A percentile compares a stretch with the other conserved stretches of the same genome.
These are phyloP conservation scores for Empidonax alnorum DNA, from an alignment of 2,113 vertebrate genomes.

Conservation along the genomic window DNA sequence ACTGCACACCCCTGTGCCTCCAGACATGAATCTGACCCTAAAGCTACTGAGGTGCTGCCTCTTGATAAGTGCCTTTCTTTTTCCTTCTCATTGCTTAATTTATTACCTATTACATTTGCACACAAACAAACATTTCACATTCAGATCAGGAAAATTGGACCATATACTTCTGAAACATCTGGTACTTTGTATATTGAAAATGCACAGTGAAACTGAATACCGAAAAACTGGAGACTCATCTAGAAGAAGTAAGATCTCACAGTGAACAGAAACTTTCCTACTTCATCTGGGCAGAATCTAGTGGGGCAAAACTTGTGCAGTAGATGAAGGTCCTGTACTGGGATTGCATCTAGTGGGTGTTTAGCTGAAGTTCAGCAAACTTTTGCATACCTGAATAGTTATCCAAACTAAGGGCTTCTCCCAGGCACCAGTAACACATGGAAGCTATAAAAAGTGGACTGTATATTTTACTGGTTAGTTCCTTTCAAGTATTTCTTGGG, in stretches of 20 bases:
- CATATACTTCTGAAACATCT: neutral
- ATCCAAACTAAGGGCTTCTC: neutral
- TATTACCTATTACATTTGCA: slow-evolving; percentile 15
- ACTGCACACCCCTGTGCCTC: neutral
- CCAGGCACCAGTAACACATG: neutral
- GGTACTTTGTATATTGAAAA: neutral
- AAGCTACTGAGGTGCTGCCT: neutral
- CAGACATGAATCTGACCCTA: slow-evolving; percentile 16
- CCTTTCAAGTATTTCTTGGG: neutral
- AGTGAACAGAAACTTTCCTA: neutral
- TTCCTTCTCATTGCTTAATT: slow-evolving; percentile 6
- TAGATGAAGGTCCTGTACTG: neutral
- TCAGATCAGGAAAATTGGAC: neutral
- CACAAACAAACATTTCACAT: slow-evolving; percentile 34
- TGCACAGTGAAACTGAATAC: neutral
- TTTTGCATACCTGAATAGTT: neutral
- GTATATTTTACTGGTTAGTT: neutral
- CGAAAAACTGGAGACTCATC: neutral
- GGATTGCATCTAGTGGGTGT: neutral
- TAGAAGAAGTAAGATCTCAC: neutral
- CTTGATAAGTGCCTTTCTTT: neutral
- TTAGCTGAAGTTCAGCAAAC: neutral
- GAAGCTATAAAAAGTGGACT: neutral
- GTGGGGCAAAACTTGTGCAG: neutral
- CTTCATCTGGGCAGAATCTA: neutral